Conservation (phyloP, 1,140 invertebrate species). For the Pachypeltis micranthus region DNA sequence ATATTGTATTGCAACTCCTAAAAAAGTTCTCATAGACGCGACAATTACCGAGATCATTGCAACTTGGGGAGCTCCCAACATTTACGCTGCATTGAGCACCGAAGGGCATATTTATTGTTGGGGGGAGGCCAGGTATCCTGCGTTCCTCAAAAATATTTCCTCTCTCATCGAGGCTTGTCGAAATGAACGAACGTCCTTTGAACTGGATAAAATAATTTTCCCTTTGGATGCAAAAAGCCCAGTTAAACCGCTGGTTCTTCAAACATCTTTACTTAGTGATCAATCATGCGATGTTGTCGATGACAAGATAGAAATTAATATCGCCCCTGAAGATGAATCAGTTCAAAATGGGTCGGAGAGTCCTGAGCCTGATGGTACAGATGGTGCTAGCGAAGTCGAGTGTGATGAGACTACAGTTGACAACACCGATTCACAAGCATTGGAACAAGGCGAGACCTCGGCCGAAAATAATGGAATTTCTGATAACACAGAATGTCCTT, state of each 20-base stretch:
- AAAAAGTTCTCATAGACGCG: background rate
- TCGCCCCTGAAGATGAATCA: background rate
- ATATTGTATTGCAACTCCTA: background rate
- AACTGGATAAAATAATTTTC: background rate
- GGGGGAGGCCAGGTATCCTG: background rate
- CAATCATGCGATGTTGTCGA: too few species aligned
- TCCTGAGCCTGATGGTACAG: background rate
- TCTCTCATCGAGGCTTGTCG: background rate
- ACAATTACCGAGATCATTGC: background rate
- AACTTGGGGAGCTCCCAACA: background rate
- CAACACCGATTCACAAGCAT: background rate
- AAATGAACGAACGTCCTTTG: background rate
- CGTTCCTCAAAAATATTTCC: background rate
- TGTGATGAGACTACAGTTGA: background rate
- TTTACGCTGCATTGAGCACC: background rate
- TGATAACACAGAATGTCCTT: too few species aligned
- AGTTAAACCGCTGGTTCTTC: background rate
- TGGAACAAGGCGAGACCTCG: background rate
- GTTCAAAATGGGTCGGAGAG: background rate
- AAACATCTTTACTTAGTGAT: too few species aligned
- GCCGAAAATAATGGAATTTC: too few species aligned
- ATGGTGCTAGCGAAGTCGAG: background rate
- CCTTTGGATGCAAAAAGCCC: background rate
- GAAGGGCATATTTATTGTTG: background rate
- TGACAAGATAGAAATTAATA: too few species aligned